Conservation (phyloP, 2,113 vertebrate genomes). For the Saguinus midas region DNA sequence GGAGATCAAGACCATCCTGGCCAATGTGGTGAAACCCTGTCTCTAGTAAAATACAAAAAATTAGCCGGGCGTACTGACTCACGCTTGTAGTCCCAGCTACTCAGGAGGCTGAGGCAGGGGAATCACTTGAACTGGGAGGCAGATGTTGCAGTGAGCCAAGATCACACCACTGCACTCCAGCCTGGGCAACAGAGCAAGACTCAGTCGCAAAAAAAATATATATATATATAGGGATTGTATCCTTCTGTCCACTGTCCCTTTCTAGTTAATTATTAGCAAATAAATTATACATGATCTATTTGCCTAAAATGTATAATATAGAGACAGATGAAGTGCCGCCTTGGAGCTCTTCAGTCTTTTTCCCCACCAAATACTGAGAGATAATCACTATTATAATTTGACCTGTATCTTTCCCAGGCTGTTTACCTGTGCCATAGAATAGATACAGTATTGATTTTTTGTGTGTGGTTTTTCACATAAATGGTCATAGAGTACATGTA, state of each 20-base stretch:
- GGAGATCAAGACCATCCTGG: too few relatives aligned
- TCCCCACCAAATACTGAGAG: background rate
- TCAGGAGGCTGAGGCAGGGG: too few relatives aligned
- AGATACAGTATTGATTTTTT: background rate
- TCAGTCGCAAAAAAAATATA: too few relatives aligned
- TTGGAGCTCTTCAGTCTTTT: background rate
- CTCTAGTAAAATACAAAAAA: too few relatives aligned
- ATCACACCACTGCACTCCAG: too few relatives aligned
- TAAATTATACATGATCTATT: slow-evolving; percentile 25
- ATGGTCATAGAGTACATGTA: background rate
- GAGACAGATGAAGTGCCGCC: background rate
- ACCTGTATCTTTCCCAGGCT: background rate
- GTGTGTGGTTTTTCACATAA: background rate
- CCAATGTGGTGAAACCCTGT: too few relatives aligned
- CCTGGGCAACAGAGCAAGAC: too few relatives aligned
- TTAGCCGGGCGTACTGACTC: too few relatives aligned
- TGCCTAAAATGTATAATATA: background rate
- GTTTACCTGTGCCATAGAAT: background rate
- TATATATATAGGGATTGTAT: background rate
- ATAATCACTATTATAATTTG: background rate
- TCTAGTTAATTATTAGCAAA: slow-evolving; percentile 28
- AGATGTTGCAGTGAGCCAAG: too few relatives aligned
- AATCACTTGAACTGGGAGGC: too few relatives aligned
- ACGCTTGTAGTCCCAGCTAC: too few relatives aligned
- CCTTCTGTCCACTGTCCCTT: background rate